Conservation (phyloP, 2,888 invertebrate species). For the Mimas tiliae region DNA sequence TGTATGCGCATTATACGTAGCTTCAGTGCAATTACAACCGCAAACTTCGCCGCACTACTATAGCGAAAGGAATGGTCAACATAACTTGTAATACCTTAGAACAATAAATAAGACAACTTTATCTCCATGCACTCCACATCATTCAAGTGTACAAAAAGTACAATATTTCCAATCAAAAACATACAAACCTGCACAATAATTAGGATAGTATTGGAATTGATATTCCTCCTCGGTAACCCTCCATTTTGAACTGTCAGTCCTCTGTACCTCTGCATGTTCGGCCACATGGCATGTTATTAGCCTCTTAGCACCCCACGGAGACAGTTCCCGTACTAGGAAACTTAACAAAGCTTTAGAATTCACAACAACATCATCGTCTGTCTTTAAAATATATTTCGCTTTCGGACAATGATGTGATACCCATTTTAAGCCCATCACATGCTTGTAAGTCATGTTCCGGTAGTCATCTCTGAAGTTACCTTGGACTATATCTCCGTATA, state of each 20-base stretch:
- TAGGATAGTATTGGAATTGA: conserved; percentile 86
- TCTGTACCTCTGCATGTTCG: conserved; percentile 78
- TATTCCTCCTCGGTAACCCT: conserved; percentile 89
- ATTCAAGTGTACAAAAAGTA: no score
- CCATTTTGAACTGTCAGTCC: conserved; percentile 90
- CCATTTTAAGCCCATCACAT: conserved; percentile 93
- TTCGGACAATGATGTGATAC: conserved; percentile 87
- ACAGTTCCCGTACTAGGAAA: conserved; percentile 83
- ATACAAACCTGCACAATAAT: conserved; percentile 88
- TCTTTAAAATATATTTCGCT: conserved; percentile 88
- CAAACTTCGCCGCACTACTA: no score
- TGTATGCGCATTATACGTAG: no score
- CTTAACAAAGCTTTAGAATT: conserved; percentile 86
- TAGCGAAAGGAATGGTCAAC: no score
- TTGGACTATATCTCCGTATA: conserved; percentile 89
- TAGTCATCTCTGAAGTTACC: conserved; percentile 91
- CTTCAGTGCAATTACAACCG: no score
- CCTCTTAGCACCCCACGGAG: conserved; percentile 85
- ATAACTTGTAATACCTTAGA: no score
- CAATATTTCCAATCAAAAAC: background rate
- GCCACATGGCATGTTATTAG: conserved; percentile 87
- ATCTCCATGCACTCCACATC: no score
- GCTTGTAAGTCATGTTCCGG: conserved; percentile 93
- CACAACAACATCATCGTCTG: conserved; percentile 91
- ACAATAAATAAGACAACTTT: no score